Evolutionary conservation across 2,888 invertebrate species (phyloP).

Genomic region (Caenorhabditis afra): DNA sequence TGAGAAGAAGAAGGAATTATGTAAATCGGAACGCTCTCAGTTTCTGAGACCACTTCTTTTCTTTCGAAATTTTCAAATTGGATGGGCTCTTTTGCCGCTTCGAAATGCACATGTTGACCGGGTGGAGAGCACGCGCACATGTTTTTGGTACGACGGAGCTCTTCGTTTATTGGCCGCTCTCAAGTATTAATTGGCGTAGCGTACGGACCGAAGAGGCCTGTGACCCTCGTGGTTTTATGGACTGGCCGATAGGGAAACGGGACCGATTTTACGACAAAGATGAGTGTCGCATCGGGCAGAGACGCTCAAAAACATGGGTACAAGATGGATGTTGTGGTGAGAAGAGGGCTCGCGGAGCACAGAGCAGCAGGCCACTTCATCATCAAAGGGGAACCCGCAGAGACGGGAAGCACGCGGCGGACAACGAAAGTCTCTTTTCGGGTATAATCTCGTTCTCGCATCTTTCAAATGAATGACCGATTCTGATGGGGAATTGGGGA

Average conservation of each 20-base stretch:
- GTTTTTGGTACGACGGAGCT: slow-evolving; percentile 8
- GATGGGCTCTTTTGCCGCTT: background rate
- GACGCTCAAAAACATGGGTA: slow-evolving; percentile 47
- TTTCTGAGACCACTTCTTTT: background rate
- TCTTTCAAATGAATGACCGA: slow-evolving; percentile 23
- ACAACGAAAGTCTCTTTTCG: slow-evolving; percentile 24
- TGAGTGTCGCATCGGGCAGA: slow-evolving; percentile 9
- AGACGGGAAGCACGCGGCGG: slow-evolving; percentile 17
- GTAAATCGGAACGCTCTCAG: slow-evolving; percentile 32
- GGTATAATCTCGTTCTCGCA: slow-evolving; percentile 52
- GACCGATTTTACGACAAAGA: slow-evolving; percentile 48
- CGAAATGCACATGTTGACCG: slow-evolving; percentile 18
- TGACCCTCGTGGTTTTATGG: slow-evolving; percentile 36
- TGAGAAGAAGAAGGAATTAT: slow-evolving; percentile 31
- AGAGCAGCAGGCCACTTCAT: slow-evolving; percentile 50
- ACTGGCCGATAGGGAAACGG: slow-evolving; percentile 1
- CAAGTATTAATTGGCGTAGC: slow-evolving; percentile 37
- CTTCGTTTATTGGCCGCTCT: slow-evolving; percentile 33
- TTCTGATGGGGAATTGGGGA: slow-evolving; percentile 48
- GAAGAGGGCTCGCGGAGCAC: slow-evolving; percentile 21
- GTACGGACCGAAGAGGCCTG: background rate
- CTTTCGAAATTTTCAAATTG: slow-evolving; percentile 9
- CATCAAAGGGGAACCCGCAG: slow-evolving; percentile 56
- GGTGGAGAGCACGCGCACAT: slow-evolving; percentile 11
- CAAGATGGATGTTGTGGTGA: slow-evolving; percentile 57